Percentiles rank a stretch among this genome's conserved stretches.
These are phyloP conservation scores for Micronycteris hirsuta DNA, from an alignment of 2,113 vertebrate species.

Conservation along the genomic window DNA sequence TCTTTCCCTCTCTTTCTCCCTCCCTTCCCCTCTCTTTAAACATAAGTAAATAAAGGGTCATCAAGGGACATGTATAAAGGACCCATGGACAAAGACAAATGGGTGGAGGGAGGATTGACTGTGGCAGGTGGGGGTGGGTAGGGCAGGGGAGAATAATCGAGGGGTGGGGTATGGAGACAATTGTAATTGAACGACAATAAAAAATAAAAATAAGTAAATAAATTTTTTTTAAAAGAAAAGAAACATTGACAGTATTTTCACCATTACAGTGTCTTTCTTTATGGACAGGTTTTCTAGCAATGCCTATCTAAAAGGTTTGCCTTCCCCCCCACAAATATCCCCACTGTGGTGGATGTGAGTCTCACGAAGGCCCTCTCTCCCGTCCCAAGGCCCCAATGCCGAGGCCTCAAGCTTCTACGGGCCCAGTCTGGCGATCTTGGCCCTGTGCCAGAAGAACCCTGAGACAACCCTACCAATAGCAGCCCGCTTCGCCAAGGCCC, in stretches of 20 bases:
- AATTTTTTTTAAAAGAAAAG: not conserved
- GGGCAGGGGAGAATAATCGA: too few relatives aligned
- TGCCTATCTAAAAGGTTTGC: not conserved
- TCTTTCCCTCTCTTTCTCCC: too few relatives aligned
- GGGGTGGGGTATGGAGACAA: too few relatives aligned
- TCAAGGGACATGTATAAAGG: too few relatives aligned
- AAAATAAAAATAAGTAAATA: too few relatives aligned
- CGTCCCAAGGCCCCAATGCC: not conserved
- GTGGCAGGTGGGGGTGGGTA: too few relatives aligned
- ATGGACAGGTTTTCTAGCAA: not conserved
- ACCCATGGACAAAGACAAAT: too few relatives aligned
- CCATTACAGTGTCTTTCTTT: not conserved
- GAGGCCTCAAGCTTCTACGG: slow-evolving; percentile 46
- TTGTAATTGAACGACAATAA: too few relatives aligned
- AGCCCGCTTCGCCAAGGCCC: slow-evolving; percentile 41
- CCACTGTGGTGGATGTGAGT: not conserved
- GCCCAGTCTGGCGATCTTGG: slow-evolving; percentile 64
- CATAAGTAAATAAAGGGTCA: too few relatives aligned
- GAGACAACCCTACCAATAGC: slow-evolving; percentile 7
- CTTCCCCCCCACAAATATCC: not conserved
- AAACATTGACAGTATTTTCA: not conserved
- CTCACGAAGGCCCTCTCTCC: not conserved
- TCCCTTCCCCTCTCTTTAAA: too few relatives aligned
- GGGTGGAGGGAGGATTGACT: too few relatives aligned
- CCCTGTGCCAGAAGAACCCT: slow-evolving; percentile 60